Base-by-base conservation (phyloP, 1,140 invertebrate genomes). In the Zaprionus vittiger region DNA sequence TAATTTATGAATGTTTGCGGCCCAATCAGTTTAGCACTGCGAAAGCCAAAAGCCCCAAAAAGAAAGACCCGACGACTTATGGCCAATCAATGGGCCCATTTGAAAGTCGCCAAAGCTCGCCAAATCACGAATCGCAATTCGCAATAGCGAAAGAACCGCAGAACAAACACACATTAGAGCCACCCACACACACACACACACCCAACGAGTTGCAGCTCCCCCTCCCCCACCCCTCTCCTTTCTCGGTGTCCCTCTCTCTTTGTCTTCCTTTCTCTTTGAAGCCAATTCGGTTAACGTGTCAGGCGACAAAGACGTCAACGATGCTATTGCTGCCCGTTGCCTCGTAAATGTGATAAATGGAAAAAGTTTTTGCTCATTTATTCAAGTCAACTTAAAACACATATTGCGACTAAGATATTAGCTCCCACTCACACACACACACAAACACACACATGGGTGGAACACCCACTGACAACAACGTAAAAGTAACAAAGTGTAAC, bases 401-500 rank as follows among this genome's bases (percentile, higher is more conserved):
- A 62, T 12, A 61, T 15, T 28, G n/a, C 31, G 52, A 44, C 14
- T 55, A 70, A 77, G 63, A 77, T 70, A 80, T 80, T 66, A 49
- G 65, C 69, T 59, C 62, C 65, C 71, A 66, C 64, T 68, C 55
- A 76, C 68, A 77, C 44, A 57, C 59, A 73, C 71, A 66, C 65
- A 60, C 65, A 44, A 37, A 44, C 41, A 60, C 20, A 64, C 44
- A 69, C 60, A 63, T 38, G 15, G 24, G 24, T 44, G 17, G 15
- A 66, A 66, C 77, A 77, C 81, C 81, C 68, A 83, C 77, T 37
- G 22, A 67, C 31, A 67, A 66, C 38, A 74, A 59, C 56, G 61
- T 59, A 56, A 77, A 83, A 77, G 84, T 87, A 81, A 81, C 73
- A 82, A 91, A 90, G 79, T 89, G 85, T 89, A 89, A 89, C 85